These are phyloP conservation scores for Drosophila nr. perissopoda DNA, from an alignment of 2,888 invertebrate genomes.

Conservation along the genomic window DNA sequence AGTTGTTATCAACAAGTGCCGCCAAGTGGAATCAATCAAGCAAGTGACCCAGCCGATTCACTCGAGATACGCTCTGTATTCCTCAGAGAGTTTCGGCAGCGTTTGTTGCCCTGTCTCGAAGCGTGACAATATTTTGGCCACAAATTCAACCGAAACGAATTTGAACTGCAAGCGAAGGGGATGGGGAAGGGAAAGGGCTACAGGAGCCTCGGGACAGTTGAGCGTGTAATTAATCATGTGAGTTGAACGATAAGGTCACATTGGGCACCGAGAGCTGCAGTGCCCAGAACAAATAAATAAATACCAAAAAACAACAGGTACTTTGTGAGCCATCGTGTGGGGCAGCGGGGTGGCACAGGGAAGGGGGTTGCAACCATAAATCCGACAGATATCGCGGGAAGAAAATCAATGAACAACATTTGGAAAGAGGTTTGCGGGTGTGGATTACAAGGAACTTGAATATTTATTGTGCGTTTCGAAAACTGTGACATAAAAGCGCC, in stretches of 20 bases:
- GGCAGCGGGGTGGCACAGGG: conserved; percentile 1
- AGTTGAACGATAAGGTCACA: conserved; percentile 69
- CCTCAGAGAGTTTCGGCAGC: conserved; percentile 52
- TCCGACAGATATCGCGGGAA: conserved; percentile 60
- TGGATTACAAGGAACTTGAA: conserved; percentile 67
- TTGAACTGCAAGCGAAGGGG: not conserved
- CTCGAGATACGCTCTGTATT: conserved; percentile 45
- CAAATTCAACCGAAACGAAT: conserved; percentile 67
- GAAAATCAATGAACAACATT: conserved; percentile 57
- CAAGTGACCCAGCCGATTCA: conserved; percentile 20
- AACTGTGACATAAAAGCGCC: conserved; percentile 67
- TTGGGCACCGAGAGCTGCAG: conserved; percentile 34
- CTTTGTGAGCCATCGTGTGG: conserved; percentile 33
- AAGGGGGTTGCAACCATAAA: conserved; percentile 61
- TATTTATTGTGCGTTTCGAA: conserved; percentile 57
- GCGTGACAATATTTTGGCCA: conserved; percentile 81
- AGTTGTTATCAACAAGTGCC: conserved; percentile 74
- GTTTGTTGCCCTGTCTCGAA: conserved; percentile 52
- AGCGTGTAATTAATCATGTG: conserved; percentile 69
- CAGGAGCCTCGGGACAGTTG: conserved; percentile 38
- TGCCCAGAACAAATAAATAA: conserved; percentile 14
- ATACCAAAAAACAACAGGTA: conserved; percentile 63
- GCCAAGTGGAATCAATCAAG: conserved; percentile 79
- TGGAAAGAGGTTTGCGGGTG: conserved; percentile 45
- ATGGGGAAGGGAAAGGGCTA: conserved; percentile 10